A percentile compares a stretch with the other conserved stretches of the same genome.
Conservation (phyloP, 2,113 vertebrate species). For the Gymnogyps californianus region DNA sequence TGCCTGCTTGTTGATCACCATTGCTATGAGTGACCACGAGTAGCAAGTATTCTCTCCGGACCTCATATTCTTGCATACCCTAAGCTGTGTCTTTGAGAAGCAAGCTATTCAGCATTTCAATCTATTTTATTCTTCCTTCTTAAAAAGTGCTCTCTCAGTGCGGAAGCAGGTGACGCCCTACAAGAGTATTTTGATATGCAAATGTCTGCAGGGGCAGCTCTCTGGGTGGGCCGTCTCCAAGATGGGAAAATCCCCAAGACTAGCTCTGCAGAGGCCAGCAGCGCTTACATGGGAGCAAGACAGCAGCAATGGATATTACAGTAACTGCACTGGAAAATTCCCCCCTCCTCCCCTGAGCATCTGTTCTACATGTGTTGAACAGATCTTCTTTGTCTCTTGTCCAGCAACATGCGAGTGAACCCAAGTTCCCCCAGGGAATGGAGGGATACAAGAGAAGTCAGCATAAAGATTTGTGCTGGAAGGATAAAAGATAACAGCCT, state of each 20-base stretch:
- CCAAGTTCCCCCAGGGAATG: conserved; percentile 30
- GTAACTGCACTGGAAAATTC: conserved; percentile 26
- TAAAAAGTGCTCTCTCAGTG: not conserved
- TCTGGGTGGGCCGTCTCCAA: conserved; percentile 1
- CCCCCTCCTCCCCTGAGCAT: conserved; percentile 52
- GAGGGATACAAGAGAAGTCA: conserved; percentile 52
- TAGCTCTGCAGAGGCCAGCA: conserved; percentile 2
- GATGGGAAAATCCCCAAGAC: not conserved
- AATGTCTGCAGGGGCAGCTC: not conserved
- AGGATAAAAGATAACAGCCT: conserved; percentile 63
- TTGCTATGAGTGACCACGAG: not conserved
- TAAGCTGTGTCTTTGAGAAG: not conserved
- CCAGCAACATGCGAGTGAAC: conserved; percentile 48
- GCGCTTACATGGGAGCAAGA: conserved; percentile 1
- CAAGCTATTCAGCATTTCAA: not conserved
- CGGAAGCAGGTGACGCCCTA: not conserved
- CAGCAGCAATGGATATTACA: conserved; percentile 55
- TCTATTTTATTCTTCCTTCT: not conserved
- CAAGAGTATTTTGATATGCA: not conserved
- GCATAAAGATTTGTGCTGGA: conserved; percentile 53
- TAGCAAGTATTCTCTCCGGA: not conserved
- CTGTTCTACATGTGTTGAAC: conserved; percentile 68
- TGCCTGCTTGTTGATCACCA: not conserved
- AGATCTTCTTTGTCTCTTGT: conserved; percentile 60
- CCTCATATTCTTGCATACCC: not conserved